Evolutionary conservation across 2,113 vertebrate species (phyloP).

Genomic region (Semicossyphus pulcher): DNA sequence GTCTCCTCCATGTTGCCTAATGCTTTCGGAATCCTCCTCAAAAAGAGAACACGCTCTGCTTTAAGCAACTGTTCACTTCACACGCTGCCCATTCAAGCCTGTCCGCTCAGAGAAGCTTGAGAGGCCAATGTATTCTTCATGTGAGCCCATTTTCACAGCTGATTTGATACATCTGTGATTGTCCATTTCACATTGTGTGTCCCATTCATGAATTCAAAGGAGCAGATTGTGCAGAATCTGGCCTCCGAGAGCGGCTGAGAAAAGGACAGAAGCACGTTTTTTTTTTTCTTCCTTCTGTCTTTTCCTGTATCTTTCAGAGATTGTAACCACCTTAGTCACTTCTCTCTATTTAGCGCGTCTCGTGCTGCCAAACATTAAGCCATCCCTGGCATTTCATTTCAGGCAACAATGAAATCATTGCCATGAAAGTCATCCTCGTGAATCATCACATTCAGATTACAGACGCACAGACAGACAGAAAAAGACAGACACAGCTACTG

Average conservation of each 20-base stretch:
- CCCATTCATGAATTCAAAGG: constrained; percentile 35
- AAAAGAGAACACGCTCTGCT: not conserved
- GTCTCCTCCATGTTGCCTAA: not conserved
- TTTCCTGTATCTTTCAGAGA: constrained; percentile 10
- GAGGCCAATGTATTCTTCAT: constrained; percentile 44
- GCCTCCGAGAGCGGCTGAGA: not conserved
- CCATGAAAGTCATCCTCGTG: constrained; percentile 13
- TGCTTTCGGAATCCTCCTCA: not conserved
- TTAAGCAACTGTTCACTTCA: not conserved
- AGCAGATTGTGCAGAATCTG: constrained; percentile 44
- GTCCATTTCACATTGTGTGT: constrained; percentile 34
- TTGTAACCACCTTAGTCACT: constrained; percentile 5
- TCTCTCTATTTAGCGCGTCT: constrained; percentile 31
- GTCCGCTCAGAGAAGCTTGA: constrained; percentile 14
- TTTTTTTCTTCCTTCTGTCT: not conserved
- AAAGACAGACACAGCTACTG: constrained; percentile 7
- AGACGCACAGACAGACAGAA: not conserved
- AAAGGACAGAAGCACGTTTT: not conserved
- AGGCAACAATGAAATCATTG: constrained; percentile 40
- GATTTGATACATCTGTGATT: constrained; percentile 26
- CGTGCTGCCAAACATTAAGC: constrained; percentile 48
- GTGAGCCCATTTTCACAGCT: constrained; percentile 51
- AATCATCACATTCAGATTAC: constrained; percentile 9
- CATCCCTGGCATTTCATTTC: constrained; percentile 51
- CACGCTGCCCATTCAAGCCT: not conserved